A percentile compares a stretch with the other conserved stretches of the same genome.
Evolutionary conservation across 2,113 vertebrate genomes (phyloP).

Genomic region (Entelurus aequoreus): DNA sequence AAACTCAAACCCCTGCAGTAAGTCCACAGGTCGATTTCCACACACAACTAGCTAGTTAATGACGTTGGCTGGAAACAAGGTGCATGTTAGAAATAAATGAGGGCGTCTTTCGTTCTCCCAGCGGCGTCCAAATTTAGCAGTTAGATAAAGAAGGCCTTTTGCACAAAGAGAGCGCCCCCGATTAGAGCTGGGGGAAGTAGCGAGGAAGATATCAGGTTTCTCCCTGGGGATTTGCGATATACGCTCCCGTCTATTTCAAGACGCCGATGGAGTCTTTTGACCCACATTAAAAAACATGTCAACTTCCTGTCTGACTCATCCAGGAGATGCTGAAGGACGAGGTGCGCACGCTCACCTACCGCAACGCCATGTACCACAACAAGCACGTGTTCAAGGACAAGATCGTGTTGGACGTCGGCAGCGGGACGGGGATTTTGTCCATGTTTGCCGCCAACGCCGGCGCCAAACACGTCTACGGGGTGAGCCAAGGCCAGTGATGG

Average conservation of each 20-base stretch:
- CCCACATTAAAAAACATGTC: slow-evolving; percentile 38
- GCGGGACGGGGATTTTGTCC: slow-evolving; percentile 92
- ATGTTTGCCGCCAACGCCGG: slow-evolving; percentile 98
- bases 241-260: slow-evolving; percentile 62
- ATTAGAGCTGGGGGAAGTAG: slow-evolving; percentile 46
- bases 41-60: not conserved
- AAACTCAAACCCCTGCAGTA: slow-evolving; percentile 11
- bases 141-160: slow-evolving; percentile 56
- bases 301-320: not conserved
- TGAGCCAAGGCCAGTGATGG: slow-evolving; percentile 41
- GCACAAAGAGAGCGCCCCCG: slow-evolving; percentile 50
- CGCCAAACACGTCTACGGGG: slow-evolving; percentile 95
- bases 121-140: slow-evolving; percentile 58
- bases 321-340: slow-evolving; percentile 99
- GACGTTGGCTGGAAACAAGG: not conserved
- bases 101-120: slow-evolving; percentile 17
- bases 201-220: slow-evolving; percentile 55
- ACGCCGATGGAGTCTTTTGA: slow-evolving; percentile 31
- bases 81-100: slow-evolving; percentile 25
- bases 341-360: slow-evolving; percentile 91
- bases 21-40: no score
- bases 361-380: slow-evolving; percentile 98
- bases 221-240: slow-evolving; percentile 53
- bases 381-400: slow-evolving; percentile 98
- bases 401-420: slow-evolving; percentile 92